Conservation (phyloP, 2,797 vertebrate genomes). For the Merluccius polli region DNA sequence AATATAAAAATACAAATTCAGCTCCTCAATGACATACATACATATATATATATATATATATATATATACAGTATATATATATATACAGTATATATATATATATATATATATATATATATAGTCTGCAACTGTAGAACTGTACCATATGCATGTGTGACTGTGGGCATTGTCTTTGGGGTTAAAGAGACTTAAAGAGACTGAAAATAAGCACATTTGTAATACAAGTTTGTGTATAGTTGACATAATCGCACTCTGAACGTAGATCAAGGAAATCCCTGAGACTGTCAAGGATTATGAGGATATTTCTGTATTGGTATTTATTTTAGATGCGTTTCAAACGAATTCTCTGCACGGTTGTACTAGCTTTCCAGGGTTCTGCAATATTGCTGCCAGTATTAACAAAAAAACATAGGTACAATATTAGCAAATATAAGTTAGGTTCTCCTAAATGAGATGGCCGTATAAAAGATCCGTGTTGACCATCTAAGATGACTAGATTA, state of each 20-base stretch:
- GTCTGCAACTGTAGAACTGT: background rate
- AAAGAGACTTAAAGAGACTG: background rate
- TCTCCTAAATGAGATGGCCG: slow-evolving; percentile 14
- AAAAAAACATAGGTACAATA: slow-evolving; percentile 15
- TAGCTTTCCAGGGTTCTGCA: slow-evolving; percentile 1
- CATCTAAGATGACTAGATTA: slow-evolving; percentile 25
- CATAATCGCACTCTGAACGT: background rate
- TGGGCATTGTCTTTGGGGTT: background rate
- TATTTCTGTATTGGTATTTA: background rate
- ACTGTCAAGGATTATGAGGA: background rate
- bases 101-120: background rate
- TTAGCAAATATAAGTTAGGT: slow-evolving; percentile 16
- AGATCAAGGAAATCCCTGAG: background rate
- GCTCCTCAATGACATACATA: too few species aligned
- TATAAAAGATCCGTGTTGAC: slow-evolving; percentile 11
- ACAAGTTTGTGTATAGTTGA: background rate
- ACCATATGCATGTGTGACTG: background rate
- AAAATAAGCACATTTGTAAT: background rate
- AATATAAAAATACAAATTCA: background rate
- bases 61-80: background rate
- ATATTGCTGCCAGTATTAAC: slow-evolving; percentile 6
- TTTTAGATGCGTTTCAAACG: slow-evolving; percentile 6
- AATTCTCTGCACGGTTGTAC: slow-evolving; percentile 1
- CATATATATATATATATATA: too few species aligned
- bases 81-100: background rate